Base-by-base conservation (phyloP, 2,113 vertebrate genomes). In the Brachyhypopomus gauderio region DNA sequence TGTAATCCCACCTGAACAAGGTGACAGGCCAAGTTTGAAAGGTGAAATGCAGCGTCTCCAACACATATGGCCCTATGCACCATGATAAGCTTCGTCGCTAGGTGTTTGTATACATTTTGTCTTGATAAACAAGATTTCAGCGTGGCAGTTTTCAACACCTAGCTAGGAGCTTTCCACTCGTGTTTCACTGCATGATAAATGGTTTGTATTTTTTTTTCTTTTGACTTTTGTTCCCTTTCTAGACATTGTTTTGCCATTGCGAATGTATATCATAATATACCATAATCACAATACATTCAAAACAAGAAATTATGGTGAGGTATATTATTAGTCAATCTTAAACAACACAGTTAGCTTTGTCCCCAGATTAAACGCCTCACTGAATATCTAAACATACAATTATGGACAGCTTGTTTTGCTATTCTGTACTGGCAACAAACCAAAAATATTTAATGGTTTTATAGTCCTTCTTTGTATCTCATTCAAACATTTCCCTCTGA, bases 341-440 rank as follows among this genome's bases (percentile, higher is more conserved):
- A 81, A 84, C 72, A 69, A 52, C 66, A 80, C n/a, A 16, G 27
- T 67, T 45, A 74, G 63, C 63, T 80, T 72, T 62, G 23, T 56
- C 11, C 16, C 36, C 48, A 22, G 23, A 72, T 36, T 78, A 23
- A 67, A 23, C 60, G 36, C 82, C 77, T 60, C 52, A 20, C 59
- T 81, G 78, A 83, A 72, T 55, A 75, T 82, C 72, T 41, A 81
- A 62, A 82, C 58, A 56, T 66, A 82, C 66, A 78, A 79, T 48
- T 64, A 66, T 25, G 16, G 64, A 59, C 75, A 80, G 67, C 30
- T 55, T 72, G 56, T n/a, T 17, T 62, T 11, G 66, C 58, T 81
- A 63, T 75, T 56, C 58, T 64, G 64, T 70, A 56, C 75, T 34
- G 55, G 83, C 74, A 75, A 82, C 36, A 30, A 41, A 70, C 38